A percentile compares a stretch with the other conserved stretches of the same genome.
phyloP scores from a whole-genome alignment of 2,888 invertebrate genomes.

The Alentia gelatinosa region DNA sequence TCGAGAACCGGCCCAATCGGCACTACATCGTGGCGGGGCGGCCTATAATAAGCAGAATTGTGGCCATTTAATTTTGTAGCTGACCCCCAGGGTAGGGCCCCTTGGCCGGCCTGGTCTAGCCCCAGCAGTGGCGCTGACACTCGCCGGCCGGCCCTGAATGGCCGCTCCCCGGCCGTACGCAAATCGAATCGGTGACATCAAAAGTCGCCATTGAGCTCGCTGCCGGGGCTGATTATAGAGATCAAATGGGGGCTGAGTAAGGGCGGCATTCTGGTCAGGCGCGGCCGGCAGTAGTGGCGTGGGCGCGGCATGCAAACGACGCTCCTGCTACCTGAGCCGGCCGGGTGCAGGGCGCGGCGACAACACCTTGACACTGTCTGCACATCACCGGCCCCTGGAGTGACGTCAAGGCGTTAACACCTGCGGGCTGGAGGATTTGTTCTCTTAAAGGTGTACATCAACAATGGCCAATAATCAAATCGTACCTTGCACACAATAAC shows the following conservation, averaged over 20 bases:
- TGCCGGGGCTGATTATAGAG: conserved; percentile 42
- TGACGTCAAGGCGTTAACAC: too few species aligned
- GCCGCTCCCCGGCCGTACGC: conserved; percentile 4
- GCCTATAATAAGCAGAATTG: conserved; percentile 49
- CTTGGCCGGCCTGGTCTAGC: background rate
- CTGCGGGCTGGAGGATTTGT: too few species aligned
- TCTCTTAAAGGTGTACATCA: too few species aligned
- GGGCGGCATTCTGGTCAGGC: background rate
- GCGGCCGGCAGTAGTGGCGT: background rate
- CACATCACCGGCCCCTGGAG: too few species aligned
- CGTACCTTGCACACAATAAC: too few species aligned
- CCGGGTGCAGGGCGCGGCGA: background rate
- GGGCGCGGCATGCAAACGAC: conserved; percentile 8
- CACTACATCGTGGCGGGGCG: background rate
- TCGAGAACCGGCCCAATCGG: background rate
- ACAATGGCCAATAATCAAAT: too few species aligned
- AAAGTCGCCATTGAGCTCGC: conserved; percentile 16
- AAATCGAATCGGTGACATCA: conserved; percentile 51
- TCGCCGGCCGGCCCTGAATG: background rate
- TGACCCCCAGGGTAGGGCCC: background rate
- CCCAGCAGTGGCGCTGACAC: background rate
- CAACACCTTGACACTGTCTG: background rate
- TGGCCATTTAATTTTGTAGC: conserved; percentile 48
- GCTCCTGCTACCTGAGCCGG: background rate
- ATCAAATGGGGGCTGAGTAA: conserved; percentile 7